Base-by-base conservation (phyloP, 2,888 invertebrate genomes). In the Epirrhoe tristata region DNA sequence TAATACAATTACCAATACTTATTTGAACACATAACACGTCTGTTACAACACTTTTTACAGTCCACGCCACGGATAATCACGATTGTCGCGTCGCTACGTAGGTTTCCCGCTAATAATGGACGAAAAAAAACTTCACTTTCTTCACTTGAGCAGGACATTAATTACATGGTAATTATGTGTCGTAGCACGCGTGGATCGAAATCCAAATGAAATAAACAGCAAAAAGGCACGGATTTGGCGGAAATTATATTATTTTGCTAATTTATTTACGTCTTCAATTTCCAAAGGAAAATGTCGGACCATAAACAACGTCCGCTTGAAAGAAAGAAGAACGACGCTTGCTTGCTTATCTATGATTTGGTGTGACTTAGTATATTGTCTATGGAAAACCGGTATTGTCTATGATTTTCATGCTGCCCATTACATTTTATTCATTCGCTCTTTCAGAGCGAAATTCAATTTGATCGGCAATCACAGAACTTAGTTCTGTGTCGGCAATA, bases 71-170 rank as follows among this genome's bases (percentile, higher is more conserved):
- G 81, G 88, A 85, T 84, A 87, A 86, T 81, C 82, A 84, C 82
- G 83, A 84, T 83, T 86, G 83, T 60, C 88, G 93, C 92, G 93
- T 91, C 93, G 89, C 90, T 84, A 81, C 81, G 85, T 80, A 84
- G 88, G 85, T 92, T 93, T 93, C 93, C 93, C 93, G 93, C 93
- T 93, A n/a, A 85, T 92, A 90, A 82, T 85, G 84, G 77, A 78
- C 70, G 67, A 73, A 81, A 86, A 86, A 81, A 86, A 81, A 80
- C 59, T 76, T 50, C 66, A 66, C 61, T 73, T 74, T 79, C 76
- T 70, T 77, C 74, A 74, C 74, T 76, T 78, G 80, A 73, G 71
- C 74, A 70, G 73, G 71, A 74, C 80, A 78, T 80, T 78, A 68
- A 75, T 68, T 63, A 64, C 74, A 72, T 72, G 67, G 66, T 60